These are phyloP conservation scores for Drosophila jambulina DNA, from an alignment of 1,140 invertebrate species.

Conservation along the genomic window DNA sequence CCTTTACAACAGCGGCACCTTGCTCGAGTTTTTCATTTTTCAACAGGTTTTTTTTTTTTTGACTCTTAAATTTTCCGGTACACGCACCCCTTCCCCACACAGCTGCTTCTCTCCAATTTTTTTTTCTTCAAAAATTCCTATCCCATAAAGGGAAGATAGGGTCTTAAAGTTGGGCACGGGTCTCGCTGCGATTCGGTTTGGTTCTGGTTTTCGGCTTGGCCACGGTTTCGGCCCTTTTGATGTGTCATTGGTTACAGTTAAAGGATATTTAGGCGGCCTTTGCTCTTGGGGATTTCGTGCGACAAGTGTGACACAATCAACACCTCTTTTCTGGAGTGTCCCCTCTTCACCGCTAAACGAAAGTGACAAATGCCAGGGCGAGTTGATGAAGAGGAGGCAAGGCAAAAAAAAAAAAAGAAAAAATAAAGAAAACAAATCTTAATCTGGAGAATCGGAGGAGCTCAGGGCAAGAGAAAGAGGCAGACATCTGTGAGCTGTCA, in stretches of 20 bases:
- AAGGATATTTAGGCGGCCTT: conserved; percentile 77
- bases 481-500: conserved; percentile 66
- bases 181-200: conserved; percentile 25
- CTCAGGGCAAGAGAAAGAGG: background rate
- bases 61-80: background rate
- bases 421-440: conserved; percentile 30
- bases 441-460: conserved; percentile 52
- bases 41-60: conserved; percentile 15
- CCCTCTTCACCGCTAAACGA: conserved; percentile 76
- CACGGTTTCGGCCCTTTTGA: conserved; percentile 60
- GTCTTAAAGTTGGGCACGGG: conserved; percentile 55
- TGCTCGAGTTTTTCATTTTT: conserved; percentile 24
- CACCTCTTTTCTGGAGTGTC: conserved; percentile 59
- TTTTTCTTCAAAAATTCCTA: conserved; percentile 10
- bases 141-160: background rate
- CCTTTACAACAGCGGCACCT: conserved; percentile 11
- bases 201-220: conserved; percentile 15
- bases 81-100: background rate
- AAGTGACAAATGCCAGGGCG: conserved; percentile 75
- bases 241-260: conserved; percentile 81
- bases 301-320: conserved; percentile 83
- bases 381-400: conserved; percentile 41
- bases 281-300: conserved; percentile 6
- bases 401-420: background rate
- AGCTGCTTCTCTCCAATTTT: background rate